These are phyloP conservation scores for Cardinalis cardinalis DNA, from an alignment of 2,113 vertebrate genomes.

Conservation along the genomic window DNA sequence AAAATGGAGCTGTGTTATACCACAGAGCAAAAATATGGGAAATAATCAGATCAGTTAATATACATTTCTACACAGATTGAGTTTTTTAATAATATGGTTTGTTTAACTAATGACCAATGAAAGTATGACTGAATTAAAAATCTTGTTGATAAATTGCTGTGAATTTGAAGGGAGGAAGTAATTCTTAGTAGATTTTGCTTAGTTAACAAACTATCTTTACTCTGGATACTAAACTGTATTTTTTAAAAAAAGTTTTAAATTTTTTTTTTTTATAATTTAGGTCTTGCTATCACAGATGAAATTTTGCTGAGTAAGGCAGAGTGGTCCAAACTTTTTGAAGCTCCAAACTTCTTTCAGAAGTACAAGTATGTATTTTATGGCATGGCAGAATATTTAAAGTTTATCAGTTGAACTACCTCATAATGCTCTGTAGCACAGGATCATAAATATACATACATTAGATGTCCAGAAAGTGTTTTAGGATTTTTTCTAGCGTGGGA, in stretches of 20 bases:
- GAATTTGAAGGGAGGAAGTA: not conserved
- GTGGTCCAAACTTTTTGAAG: constrained; percentile 95
- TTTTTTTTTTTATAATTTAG: constrained; percentile 78
- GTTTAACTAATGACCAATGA: not conserved
- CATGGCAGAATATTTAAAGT: constrained; percentile 74
- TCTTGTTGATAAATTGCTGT: not conserved
- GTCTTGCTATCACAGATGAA: constrained; percentile 89
- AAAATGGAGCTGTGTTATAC: not conserved
- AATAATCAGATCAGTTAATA: not conserved
- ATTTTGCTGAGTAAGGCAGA: constrained; percentile 89
- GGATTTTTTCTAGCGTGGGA: not conserved
- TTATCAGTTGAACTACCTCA: constrained; percentile 39
- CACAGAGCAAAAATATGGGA: not conserved
- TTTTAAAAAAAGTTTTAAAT: constrained; percentile 53
- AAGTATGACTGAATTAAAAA: not conserved
- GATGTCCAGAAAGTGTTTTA: not conserved
- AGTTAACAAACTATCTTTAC: not conserved
- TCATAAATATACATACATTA: not conserved
- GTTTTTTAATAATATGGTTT: not conserved
- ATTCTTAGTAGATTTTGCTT: not conserved
- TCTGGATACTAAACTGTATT: not conserved
- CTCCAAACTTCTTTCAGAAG: constrained; percentile 92
- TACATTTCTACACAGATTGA: not conserved
- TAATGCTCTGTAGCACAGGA: not conserved
- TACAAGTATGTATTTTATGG: constrained; percentile 95